Conservation (phyloP, 23 tunicate genomes). For the Ascidia mentula region DNA sequence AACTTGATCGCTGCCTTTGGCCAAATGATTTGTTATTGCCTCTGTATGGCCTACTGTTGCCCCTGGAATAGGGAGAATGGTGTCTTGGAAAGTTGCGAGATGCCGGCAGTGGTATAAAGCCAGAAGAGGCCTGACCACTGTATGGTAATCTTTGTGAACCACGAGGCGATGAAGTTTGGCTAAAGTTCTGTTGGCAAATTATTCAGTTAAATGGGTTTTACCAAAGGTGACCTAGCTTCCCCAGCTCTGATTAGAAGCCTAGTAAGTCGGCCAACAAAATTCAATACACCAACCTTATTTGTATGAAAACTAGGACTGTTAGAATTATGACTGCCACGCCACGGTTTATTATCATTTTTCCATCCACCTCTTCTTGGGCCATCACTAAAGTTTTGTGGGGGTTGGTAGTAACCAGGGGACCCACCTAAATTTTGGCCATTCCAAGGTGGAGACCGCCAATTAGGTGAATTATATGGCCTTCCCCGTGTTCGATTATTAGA, state of each 20-base stretch:
- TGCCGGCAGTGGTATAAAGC: not conserved
- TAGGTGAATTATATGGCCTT: not conserved
- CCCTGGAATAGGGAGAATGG: not conserved
- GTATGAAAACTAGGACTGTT: not conserved
- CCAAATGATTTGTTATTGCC: not conserved
- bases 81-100: constrained; percentile 1
- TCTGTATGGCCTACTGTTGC: not conserved
- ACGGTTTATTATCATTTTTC: not conserved
- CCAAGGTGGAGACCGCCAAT: not conserved
- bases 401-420: not conserved
- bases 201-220: not conserved
- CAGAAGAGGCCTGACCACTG: not conserved
- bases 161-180: not conserved
- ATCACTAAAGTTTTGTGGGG: not conserved
- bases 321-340: not conserved
- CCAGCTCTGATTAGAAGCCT: not conserved
- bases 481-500: not conserved
- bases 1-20: not conserved
- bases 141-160: not conserved
- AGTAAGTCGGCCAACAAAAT: not conserved
- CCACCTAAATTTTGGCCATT: not conserved
- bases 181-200: not conserved
- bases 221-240: not conserved
- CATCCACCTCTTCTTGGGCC: constrained; percentile 4
- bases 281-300: not conserved